Conservation (phyloP, 2,888 invertebrate species). For the Abrostola tripartita region DNA sequence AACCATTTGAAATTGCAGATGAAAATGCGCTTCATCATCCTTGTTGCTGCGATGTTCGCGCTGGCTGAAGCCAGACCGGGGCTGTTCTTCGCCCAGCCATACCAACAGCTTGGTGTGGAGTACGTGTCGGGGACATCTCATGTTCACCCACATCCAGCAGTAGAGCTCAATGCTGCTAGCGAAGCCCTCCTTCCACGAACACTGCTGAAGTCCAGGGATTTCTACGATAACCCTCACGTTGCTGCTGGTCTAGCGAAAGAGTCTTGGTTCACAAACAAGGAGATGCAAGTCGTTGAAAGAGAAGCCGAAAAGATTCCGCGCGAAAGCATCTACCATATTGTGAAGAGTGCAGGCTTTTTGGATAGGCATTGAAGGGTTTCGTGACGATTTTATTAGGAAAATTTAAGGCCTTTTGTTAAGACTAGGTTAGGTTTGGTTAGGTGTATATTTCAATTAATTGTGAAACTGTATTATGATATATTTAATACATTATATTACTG, state of each 20-base stretch:
- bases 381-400: background rate
- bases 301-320: constrained; percentile 94
- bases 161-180: constrained; percentile 91
- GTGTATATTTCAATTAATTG: too few relatives aligned
- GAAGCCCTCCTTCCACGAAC: constrained; percentile 92
- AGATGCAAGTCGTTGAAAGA: constrained; percentile 93
- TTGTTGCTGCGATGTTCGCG: constrained; percentile 75
- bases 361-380: constrained; percentile 67
- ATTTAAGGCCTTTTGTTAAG: too few relatives aligned
- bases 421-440: too few relatives aligned
- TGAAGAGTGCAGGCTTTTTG: constrained; percentile 92
- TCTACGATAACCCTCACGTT: constrained; percentile 93
- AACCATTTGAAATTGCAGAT: constrained; percentile 48
- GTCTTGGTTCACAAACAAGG: constrained; percentile 93
- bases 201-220: constrained; percentile 89
- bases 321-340: constrained; percentile 92
- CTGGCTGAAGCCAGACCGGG: constrained; percentile 82
- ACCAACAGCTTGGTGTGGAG: constrained; percentile 83
- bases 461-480: too few relatives aligned
- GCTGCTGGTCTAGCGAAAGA: constrained; percentile 93
- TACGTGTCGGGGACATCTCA: constrained; percentile 77
- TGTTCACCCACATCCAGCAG: constrained; percentile 90
- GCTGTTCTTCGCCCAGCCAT: constrained; percentile 80
- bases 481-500: background rate
- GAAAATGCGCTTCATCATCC: constrained; percentile 73